A percentile compares a stretch with the other conserved stretches of the same genome.
Conservation (phyloP, 2,888 invertebrate genomes). For the Empis livida region DNA sequence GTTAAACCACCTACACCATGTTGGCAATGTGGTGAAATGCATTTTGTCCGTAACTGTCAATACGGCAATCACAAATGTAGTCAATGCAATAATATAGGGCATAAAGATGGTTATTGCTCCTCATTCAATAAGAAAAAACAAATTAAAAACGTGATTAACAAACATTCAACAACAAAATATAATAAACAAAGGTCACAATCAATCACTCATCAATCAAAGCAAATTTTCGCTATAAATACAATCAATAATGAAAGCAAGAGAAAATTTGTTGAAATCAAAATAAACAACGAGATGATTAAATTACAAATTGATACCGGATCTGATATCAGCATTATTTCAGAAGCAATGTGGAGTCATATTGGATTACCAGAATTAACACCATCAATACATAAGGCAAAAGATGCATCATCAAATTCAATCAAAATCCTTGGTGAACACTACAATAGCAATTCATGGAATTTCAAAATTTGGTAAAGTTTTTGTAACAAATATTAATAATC, state of each 20-base stretch:
- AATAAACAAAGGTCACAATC: too few relatives aligned
- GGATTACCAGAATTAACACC: slow-evolving; percentile 2
- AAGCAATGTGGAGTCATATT: slow-evolving; percentile 7
- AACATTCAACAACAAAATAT: too few relatives aligned
- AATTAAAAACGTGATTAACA: not conserved
- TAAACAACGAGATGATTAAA: slow-evolving; percentile 4
- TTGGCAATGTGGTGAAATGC: slow-evolving; percentile 11
- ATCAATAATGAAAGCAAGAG: slow-evolving; percentile 2
- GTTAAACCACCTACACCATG: slow-evolving; percentile 6
- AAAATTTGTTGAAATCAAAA: slow-evolving; percentile 7
- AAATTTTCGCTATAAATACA: too few relatives aligned
- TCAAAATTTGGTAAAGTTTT: too few relatives aligned
- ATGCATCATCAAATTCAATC: too few relatives aligned
- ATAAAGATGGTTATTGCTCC: slow-evolving; percentile 11
- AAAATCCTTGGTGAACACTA: too few relatives aligned
- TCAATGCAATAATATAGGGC: slow-evolving; percentile 5
- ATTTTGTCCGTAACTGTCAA: slow-evolving; percentile 8
- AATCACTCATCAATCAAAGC: too few relatives aligned
- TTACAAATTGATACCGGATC: slow-evolving; percentile 11
- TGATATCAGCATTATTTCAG: slow-evolving; percentile 9
- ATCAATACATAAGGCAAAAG: too few relatives aligned
- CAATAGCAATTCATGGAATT: too few relatives aligned
- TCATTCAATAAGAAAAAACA: not conserved
- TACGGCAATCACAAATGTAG: slow-evolving; percentile 8
- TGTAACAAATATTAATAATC: too few relatives aligned